Evolutionary conservation across 35 echinoderm and acorn worm species (phyloP).

Genomic region (Ptychodera flava): DNA sequence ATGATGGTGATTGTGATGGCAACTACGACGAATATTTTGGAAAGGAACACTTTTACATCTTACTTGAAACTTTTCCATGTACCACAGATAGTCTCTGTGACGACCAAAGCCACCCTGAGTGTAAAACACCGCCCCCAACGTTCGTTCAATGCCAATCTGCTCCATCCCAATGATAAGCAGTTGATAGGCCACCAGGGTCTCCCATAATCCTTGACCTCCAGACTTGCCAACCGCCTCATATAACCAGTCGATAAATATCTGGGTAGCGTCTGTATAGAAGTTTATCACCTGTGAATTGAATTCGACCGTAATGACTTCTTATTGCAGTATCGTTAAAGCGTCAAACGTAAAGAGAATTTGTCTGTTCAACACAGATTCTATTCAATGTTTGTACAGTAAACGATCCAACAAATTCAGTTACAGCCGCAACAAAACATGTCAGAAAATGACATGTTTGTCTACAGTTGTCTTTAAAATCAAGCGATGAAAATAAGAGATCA

Average conservation of each 20-base stretch:
- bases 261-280: conserved; percentile 79
- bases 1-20: conserved; percentile 8
- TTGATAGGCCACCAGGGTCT: conserved; percentile 71
- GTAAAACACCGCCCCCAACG: conserved; percentile 71
- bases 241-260: conserved; percentile 73
- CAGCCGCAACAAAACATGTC: too few species aligned
- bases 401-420: too few species aligned
- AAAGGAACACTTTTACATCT: too few species aligned
- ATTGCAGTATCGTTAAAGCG: too few species aligned
- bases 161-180: conserved; percentile 76
- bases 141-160: conserved; percentile 74
- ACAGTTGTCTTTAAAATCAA: too few species aligned
- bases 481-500: too few species aligned
- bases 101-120: conserved; percentile 62
- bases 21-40: too few species aligned
- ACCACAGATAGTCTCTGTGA: conserved; percentile 58
- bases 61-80: conserved; percentile 79
- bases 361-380: too few species aligned
- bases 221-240: conserved; percentile 66
- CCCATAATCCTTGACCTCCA: conserved; percentile 69
- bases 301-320: too few species aligned
- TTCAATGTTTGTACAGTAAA: too few species aligned
- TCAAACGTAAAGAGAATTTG: too few species aligned
- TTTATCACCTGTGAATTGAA: conserved; percentile 50
- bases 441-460: too few species aligned